phyloP scores from a whole-genome alignment of 2,888 invertebrate species.

The Cylloceria caligata region DNA sequence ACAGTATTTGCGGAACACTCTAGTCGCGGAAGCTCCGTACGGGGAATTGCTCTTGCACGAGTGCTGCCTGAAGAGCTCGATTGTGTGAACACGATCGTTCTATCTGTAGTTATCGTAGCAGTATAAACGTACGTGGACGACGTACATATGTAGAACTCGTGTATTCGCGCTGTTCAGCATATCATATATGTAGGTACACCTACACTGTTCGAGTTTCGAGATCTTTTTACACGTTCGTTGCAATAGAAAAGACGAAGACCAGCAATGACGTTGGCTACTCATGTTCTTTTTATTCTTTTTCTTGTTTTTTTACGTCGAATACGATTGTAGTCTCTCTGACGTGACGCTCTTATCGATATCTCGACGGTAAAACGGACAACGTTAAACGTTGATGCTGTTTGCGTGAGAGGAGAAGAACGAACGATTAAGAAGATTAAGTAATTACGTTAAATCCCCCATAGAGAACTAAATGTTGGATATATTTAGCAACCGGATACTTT shows the following conservation, averaged over 20 bases:
- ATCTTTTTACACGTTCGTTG: conserved; percentile 6
- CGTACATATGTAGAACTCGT: not conserved
- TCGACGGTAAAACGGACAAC: not conserved
- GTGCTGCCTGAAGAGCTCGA: conserved; percentile 47
- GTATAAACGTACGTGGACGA: not conserved
- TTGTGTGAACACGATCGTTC: conserved; percentile 48
- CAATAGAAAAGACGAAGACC: not conserved
- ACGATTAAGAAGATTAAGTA: too few species aligned
- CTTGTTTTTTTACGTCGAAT: not conserved
- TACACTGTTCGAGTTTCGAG: not conserved
- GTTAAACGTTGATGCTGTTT: not conserved
- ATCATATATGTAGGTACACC: not conserved
- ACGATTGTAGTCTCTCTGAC: not conserved
- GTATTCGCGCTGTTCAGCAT: not conserved
- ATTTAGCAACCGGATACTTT: too few species aligned
- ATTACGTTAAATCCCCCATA: too few species aligned
- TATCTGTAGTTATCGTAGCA: conserved; percentile 22
- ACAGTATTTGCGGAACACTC: conserved; percentile 80
- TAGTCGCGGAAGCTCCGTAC: conserved; percentile 54
- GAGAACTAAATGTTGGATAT: too few species aligned
- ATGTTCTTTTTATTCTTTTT: conserved; percentile 7
- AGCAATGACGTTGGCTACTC: not conserved
- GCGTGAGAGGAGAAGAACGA: not conserved
- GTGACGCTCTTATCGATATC: not conserved
- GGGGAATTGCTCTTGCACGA: conserved; percentile 64